Evolutionary conservation across 30 jellyfish, hydroid and myxozoan species (phyloP).

Genomic region (Chironex yamaguchii): DNA sequence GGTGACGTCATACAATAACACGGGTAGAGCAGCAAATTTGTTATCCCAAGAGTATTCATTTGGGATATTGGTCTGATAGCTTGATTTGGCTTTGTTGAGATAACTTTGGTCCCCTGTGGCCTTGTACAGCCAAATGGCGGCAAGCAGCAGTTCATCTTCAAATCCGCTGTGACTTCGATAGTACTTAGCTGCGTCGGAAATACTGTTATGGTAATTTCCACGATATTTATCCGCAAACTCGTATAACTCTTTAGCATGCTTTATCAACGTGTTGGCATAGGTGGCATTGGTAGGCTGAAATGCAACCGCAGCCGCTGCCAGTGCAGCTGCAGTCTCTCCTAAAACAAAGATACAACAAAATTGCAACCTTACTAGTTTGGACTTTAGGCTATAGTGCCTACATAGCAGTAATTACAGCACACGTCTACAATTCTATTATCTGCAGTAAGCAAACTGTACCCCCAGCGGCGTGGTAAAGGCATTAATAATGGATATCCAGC

Average conservation of each 20-base stretch:
- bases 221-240: slow-evolving; percentile 64
- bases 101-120: slow-evolving; percentile 58
- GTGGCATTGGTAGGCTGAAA: slow-evolving; percentile 34
- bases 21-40: slow-evolving; percentile 78
- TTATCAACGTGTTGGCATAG: slow-evolving; percentile 42
- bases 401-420: no score
- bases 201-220: slow-evolving; percentile 66
- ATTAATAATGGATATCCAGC: no score
- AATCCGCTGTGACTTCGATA: slow-evolving; percentile 79
- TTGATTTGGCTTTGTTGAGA: slow-evolving; percentile 58
- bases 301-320: slow-evolving; percentile 78
- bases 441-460: no score
- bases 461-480: no score
- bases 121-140: slow-evolving; percentile 80
- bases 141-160: slow-evolving; percentile 77
- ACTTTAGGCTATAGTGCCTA: no score
- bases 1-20: slow-evolving; percentile 60
- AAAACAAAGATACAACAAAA: no score
- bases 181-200: slow-evolving; percentile 65
- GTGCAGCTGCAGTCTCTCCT: slow-evolving; percentile 85
- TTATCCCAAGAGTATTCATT: slow-evolving; percentile 84
- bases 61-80: slow-evolving; percentile 19
- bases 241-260: slow-evolving; percentile 76
- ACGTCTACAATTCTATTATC: no score
- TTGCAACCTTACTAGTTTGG: no score